Base-by-base conservation (phyloP, 1,140 invertebrate species). In the Drosophila mojavensis region DNA sequence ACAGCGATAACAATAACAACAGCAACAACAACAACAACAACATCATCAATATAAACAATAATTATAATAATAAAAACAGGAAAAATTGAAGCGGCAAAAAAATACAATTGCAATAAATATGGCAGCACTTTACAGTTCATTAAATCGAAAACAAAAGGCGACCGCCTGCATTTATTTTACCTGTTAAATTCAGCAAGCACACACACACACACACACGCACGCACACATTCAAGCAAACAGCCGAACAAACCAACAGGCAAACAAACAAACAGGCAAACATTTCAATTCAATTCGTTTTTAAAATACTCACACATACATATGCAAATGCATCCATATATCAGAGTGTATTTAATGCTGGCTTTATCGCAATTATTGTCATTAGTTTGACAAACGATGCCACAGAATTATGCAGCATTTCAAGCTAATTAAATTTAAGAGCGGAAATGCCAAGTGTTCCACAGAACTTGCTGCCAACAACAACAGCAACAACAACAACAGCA, bases 281-380 rank as follows among this genome's bases (percentile, higher is more conserved):
- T 78, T 78, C 62, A 83, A 79, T 82, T 85, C 86, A 88, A 82
- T 85, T 66, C 79, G 72, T 79, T 88, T 88, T 86, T 88, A 86
- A 86, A 86, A 85, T 72, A 74, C 53, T 47, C 33, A 33, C 36
- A 17, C 47, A 58, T 20, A 43, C 77, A 58, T 20, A 43, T 39
- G 36, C 11, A 39, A 13, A 2, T 11, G 10, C 36, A 13, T 17
- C 1, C 17, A 1, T 39, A 39, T 39, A 39, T 11, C 73, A 68
- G 58, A 59, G 58, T 79, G 58, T 62, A 78, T 78, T 78, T 78
- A 86, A 85, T 83, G 83, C 84, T 83, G 84, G 84, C 80, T 89
- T 89, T 89, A 88, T 88, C 84, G 77, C 80, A 88, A 88, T 88
- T 88, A 88, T 88, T 88, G 77, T 76, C 88, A 88, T 88, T 88